Conservation (phyloP, 2,113 vertebrate genomes). For the Anhinga anhinga region DNA sequence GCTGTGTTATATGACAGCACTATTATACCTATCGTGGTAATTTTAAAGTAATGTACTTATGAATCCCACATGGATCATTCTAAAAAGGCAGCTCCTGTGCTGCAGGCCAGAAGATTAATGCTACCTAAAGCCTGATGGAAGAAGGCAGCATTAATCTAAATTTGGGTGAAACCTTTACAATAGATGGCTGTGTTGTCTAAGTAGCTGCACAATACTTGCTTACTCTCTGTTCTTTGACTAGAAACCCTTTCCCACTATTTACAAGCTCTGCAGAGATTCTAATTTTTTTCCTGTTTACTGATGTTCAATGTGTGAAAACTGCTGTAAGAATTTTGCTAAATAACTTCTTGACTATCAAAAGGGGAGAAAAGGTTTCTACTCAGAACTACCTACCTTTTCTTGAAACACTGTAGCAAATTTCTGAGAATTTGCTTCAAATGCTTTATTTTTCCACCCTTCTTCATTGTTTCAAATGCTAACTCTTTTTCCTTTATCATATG, state of each 20-base stretch:
- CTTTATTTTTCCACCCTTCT: not conserved
- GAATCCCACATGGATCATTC: not conserved
- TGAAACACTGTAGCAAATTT: not conserved
- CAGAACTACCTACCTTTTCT: not conserved
- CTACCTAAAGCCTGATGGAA: not conserved
- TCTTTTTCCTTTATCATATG: not conserved
- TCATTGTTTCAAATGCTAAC: not conserved
- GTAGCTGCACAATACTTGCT: not conserved
- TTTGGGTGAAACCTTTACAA: not conserved
- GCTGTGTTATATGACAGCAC: not conserved
- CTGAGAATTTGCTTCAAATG: not conserved
- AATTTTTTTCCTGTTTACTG: not conserved
- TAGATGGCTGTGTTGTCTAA: not conserved
- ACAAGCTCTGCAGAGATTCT: not conserved
- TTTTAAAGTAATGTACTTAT: not conserved
- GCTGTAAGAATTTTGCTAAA: not conserved
- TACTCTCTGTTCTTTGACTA: not conserved
- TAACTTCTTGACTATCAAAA: not conserved
- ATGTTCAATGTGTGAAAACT: not conserved
- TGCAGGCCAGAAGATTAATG: not conserved
- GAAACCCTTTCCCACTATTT: not conserved
- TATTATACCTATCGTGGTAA: not conserved
- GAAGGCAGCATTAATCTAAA: not conserved
- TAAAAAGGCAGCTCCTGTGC: not conserved
- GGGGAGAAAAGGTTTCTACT: not conserved